Percentiles rank a stretch among this genome's conserved stretches.
Conservation (phyloP, 1,140 invertebrate genomes). For the Drosophila teissieri region DNA sequence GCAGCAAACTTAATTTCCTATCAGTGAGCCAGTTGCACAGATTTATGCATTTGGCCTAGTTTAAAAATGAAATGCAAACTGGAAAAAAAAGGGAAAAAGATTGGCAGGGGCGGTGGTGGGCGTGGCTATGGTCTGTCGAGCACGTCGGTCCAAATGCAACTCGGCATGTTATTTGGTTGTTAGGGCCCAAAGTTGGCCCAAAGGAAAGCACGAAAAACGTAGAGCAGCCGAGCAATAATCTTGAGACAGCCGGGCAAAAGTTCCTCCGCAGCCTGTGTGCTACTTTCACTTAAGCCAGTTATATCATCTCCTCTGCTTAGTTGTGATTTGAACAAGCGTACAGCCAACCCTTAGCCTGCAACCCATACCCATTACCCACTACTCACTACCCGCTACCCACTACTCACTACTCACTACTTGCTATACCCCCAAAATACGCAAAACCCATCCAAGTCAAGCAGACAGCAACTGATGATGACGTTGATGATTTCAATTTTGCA, state of each 20-base stretch:
- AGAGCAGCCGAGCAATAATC: constrained; percentile 61
- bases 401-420: too few species aligned
- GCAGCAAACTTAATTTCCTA: constrained; percentile 32
- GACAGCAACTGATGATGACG: constrained; percentile 59
- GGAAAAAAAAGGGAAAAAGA: neutral
- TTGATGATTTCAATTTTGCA: constrained; percentile 69
- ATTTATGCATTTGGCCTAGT: constrained; percentile 57
- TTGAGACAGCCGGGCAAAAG: constrained; percentile 43
- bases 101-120: constrained; percentile 6
- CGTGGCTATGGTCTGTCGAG: constrained; percentile 41
- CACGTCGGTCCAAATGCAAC: constrained; percentile 49
- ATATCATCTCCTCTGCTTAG: constrained; percentile 51
- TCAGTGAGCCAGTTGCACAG: constrained; percentile 37
- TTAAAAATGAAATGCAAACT: constrained; percentile 42
- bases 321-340: constrained; percentile 44
- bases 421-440: neutral
- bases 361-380: neutral
- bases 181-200: constrained; percentile 46
- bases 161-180: constrained; percentile 59
- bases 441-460: constrained; percentile 7
- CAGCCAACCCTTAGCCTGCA: neutral
- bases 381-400: neutral
- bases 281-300: constrained; percentile 63
- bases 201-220: constrained; percentile 49
- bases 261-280: constrained; percentile 23